Base-by-base conservation (phyloP, 2,113 vertebrate genomes). In the Pseudopipra pipra region DNA sequence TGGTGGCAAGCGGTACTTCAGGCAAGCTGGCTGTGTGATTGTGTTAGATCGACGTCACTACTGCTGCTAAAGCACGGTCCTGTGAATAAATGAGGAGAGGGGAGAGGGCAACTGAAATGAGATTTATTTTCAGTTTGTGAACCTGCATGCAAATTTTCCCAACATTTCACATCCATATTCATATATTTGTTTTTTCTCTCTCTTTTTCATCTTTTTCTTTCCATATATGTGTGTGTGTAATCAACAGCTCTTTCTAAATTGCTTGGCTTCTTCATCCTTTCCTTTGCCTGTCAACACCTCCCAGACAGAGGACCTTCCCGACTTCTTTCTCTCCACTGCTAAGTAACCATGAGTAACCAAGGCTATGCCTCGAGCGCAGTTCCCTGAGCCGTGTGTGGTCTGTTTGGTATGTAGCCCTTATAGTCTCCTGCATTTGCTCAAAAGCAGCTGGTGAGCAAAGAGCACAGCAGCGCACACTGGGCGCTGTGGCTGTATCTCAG, bases 161-260 rank as follows among this genome's bases (percentile, higher is more conserved):
- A 79, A 8, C 4, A 23, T 77, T 85, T 90, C 41, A 11, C 35
- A 67, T 63, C 35, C 23, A 19, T 17, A 37, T 17, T 28, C 10
- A 33, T 33, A 33, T 43, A 18, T 23, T 49, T 70, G 18, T 23
- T 54, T 30, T 85, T 61, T 24, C 16, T 37, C 20, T 66, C 21
- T 65, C 4, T 41, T 58, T 31, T 59, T 47, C 39, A 25, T 35
- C 11, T 33, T 37, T 7, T 41, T 52, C 33, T 59, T 63, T 66
- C 39, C 62, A 14, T 43, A 6, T 27, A 3, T 0, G 1, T 8
- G 5, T 17, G 5, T 21, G 13, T 39, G n/a, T 28, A 24, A 71
- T 30, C 39, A 67, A 5, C 49, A 73, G 44, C n/a, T 37, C 19
- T 24, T 72, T 46, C 46, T 77, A 39, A n/a, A 28, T 13, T 30